These are phyloP conservation scores for Caenorhabditis sp. DNA, from an alignment of 2,888 invertebrate genomes.

Conservation along the genomic window DNA sequence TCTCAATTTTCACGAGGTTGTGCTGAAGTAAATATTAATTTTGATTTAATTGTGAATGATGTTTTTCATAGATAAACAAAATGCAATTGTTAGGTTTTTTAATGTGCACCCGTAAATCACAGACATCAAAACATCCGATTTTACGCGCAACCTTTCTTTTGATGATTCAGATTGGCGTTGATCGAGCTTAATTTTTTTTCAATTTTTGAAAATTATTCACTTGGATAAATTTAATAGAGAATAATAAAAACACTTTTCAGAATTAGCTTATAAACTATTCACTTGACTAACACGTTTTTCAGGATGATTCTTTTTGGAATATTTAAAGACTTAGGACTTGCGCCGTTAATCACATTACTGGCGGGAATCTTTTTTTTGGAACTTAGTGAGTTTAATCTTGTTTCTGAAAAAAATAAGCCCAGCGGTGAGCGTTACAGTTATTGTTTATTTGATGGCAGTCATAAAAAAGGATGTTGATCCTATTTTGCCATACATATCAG, in stretches of 20 bases:
- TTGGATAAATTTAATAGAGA: not conserved
- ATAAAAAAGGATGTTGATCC: slow-evolving; percentile 80
- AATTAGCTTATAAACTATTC: too few species aligned
- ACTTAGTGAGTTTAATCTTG: slow-evolving; percentile 73
- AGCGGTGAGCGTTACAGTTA: too few species aligned
- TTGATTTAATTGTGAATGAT: too few species aligned
- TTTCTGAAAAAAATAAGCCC: too few species aligned
- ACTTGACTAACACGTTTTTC: too few species aligned
- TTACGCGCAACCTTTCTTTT: slow-evolving; percentile 41
- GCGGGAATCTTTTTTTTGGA: slow-evolving; percentile 75
- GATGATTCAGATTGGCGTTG: too few species aligned
- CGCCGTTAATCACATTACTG: slow-evolving; percentile 78
- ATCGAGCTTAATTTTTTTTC: not conserved
- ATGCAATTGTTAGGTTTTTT: too few species aligned
- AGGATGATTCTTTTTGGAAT: slow-evolving; percentile 6
- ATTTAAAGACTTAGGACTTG: slow-evolving; percentile 68
- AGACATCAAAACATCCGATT: slow-evolving; percentile 30
- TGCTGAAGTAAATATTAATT: too few species aligned
- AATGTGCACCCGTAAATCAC: not conserved
- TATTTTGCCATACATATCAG: slow-evolving; percentile 81
- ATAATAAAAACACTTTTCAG: too few species aligned
- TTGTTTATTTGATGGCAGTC: slow-evolving; percentile 78
- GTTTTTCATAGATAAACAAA: too few species aligned
- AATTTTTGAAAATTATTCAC: slow-evolving; percentile 17
- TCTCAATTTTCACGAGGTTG: too few species aligned